Percentiles rank a stretch among this genome's conserved stretches.
Conservation (phyloP, 35 echinoderm and acorn worm species). For the Patiria miniata region DNA sequence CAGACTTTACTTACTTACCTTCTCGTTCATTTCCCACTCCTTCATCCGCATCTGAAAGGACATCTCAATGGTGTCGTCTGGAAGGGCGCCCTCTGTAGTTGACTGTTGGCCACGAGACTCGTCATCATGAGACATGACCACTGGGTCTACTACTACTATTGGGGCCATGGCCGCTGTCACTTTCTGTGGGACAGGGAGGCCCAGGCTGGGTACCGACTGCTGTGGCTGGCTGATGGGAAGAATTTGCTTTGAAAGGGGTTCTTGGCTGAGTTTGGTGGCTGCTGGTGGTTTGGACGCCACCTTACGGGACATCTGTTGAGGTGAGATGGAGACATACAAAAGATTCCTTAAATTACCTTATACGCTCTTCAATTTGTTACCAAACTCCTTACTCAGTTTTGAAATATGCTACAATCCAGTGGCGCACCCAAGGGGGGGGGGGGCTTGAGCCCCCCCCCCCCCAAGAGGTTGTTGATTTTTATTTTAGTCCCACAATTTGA, state of each 20-base stretch:
- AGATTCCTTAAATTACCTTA: background rate
- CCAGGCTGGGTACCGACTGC: background rate
- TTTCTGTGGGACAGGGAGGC: background rate
- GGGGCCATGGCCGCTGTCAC: background rate
- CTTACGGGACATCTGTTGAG: background rate
- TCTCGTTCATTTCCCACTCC: constrained; percentile 55
- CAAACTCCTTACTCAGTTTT: too few relatives aligned
- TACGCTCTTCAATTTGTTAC: too few relatives aligned
- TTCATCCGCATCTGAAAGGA: constrained; percentile 51
- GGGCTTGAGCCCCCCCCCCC: too few relatives aligned
- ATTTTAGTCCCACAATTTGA: too few relatives aligned
- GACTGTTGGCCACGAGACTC: background rate
- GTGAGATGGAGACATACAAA: background rate
- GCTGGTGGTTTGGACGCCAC: constrained; percentile 10
- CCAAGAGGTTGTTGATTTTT: too few relatives aligned
- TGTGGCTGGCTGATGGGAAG: background rate
- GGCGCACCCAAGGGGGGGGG: too few relatives aligned
- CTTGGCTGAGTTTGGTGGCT: background rate
- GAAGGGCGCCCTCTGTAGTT: constrained; percentile 20
- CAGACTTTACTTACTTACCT: constrained; percentile 61
- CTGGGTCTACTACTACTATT: background rate
- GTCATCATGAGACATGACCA: background rate
- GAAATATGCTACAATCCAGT: too few relatives aligned
- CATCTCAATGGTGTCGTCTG: constrained; percentile 61
- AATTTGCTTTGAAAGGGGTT: background rate